Evolutionary conservation across 2,888 invertebrate species (phyloP), one percentile per base, ranked within the genome.

Genomic region (Keiferia lycopersicella): DNA sequence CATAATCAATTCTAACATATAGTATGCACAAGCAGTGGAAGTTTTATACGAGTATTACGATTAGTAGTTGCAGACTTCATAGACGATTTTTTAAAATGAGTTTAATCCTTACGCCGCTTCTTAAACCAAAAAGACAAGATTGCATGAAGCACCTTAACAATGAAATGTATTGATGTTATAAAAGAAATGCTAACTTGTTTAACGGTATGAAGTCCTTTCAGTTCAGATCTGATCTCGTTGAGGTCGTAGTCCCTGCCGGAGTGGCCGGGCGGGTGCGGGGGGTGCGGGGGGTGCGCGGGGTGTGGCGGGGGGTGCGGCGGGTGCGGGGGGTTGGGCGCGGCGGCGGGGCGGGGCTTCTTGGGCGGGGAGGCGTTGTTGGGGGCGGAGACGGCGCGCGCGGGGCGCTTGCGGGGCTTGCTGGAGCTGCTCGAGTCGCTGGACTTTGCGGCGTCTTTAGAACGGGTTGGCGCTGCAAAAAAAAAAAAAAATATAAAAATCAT

Each of bases 141-240:
- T n/a, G n/a, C n/a, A n/a, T 26, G 26, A 4, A 26, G 26, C 26
- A 26, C 26, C 26, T 26, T 26, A n/a, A n/a, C n/a, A n/a, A n/a
- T n/a, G n/a, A n/a, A n/a, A n/a, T n/a, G n/a, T n/a, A n/a, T n/a
- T n/a, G n/a, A n/a, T n/a, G n/a, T n/a, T n/a, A n/a, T n/a, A n/a
- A 34, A 10, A 4, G 34, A 34, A 8, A 10, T 34, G 8, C 34
- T 34, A 1, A 34, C 34, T 8, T 90, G 90, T 62, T 92, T 87
- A 22, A 93, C 93, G 0, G 91, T 84, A 51, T 90, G 87, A 1
- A 96, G 94, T 6, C 96, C 97, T 83, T 97, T 97, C 2, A 97
- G 84, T 79, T 97, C 97, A 0, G 96, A 96, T 70, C 96, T 92
- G 65, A 97, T 96, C 87, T 96, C 96, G 84, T 96, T 96, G 26